Evolutionary conservation across 2,797 vertebrate genomes (phyloP), one percentile per base, ranked within the genome.

Genomic region (Brachyrhaphis roseni): DNA sequence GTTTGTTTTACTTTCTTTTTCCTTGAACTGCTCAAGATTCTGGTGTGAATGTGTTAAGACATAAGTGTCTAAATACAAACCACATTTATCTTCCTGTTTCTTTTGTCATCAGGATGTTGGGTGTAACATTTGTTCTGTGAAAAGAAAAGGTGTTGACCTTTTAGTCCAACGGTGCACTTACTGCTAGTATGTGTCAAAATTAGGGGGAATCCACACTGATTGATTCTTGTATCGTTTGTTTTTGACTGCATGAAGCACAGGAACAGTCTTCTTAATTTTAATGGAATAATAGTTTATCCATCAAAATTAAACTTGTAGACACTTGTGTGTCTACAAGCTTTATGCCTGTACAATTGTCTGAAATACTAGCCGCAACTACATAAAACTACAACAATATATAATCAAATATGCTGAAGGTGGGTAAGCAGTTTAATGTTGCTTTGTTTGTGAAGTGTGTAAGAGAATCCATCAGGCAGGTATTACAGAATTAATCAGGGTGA

Each of bases 401-500:
- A 64, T 39, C 2, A 64, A 36, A 6, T 20, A 62, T 62, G 31
- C 18, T 3, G 18, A 36, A 36, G 34, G 3, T 10, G 15, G 16
- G 20, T 71, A 31, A 75, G 26, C 39, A 45, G 26, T 59, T 75
- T 20, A 45, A 59, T 18, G 53, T 59, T 26, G 4, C 15, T 51
- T 34, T 53, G 6, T 26, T 39, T 55, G 23, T 39, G 49, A 51
- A 26, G 7, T 75, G 43, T 82, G 75, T 81, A 53, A 36, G 36
- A 26, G 43, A 81, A 45, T 79, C 59, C 76, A 46, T 84, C 76
- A 41, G 66, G 43, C 75, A 47, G 13, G 79, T 79, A 72, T 86
- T 83, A 84, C 46, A 75, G 77, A 78, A 88, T 87, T 72, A 86
- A 84, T 88, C 77, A 75, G 39, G 76, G 79, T 39, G 76, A 82